A percentile compares a stretch with the other conserved stretches of the same genome.
Conservation (phyloP, 2,797 vertebrate genomes). For the Gallinago solitaria region DNA sequence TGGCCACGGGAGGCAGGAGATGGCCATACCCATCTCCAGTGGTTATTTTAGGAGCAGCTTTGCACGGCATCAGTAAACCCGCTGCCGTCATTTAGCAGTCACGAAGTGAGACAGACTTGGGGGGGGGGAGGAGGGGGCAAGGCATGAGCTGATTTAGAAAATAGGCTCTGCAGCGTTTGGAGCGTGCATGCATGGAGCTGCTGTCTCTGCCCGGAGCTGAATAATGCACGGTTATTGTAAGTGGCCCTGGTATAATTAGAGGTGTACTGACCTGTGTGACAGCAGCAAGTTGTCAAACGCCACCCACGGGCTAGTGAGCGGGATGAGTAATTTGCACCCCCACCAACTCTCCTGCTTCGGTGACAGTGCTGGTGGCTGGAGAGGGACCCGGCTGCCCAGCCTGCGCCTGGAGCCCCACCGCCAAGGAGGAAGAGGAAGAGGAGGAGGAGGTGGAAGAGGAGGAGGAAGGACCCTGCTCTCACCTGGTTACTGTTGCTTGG, state of each 20-base stretch:
- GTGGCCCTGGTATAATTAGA: not conserved
- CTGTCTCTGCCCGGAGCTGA: not conserved
- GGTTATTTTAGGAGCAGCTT: not conserved
- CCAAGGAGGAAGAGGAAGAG: not conserved
- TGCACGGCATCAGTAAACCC: rapidly evolving
- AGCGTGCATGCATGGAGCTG: not conserved
- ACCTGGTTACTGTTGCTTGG: conserved; percentile 10
- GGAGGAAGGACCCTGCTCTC: not conserved
- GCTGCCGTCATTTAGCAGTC: not conserved
- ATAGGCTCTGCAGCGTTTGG: not conserved
- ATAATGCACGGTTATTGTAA: not conserved
- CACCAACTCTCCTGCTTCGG: not conserved
- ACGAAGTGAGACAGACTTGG: not conserved
- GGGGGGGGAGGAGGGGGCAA: not conserved
- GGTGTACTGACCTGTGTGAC: not conserved
- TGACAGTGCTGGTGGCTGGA: not conserved
- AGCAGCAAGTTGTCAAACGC: not conserved
- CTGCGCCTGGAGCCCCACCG: rapidly evolving
- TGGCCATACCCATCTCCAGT: rapidly evolving
- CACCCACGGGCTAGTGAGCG: not conserved
- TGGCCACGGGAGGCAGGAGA: not conserved
- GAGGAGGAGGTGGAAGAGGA: not conserved
- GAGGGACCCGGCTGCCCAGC: not conserved
- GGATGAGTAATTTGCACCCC: not conserved
- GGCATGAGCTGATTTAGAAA: not conserved